Base-by-base conservation (phyloP, 2,113 vertebrate genomes). In the Boulengerochromis microlepis region DNA sequence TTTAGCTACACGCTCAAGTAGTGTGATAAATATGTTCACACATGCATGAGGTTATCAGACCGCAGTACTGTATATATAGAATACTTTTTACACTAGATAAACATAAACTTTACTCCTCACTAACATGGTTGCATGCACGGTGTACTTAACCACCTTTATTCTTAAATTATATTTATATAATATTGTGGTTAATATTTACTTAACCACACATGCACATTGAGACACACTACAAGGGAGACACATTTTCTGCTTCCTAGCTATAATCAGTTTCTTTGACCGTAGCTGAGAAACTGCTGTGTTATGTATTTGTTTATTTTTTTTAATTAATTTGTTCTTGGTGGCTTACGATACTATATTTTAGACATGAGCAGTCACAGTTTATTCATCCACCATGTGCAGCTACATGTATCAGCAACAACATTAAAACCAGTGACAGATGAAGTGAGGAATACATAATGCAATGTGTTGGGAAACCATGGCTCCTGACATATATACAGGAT, bases 21-120 rank as follows among this genome's bases (percentile, higher is more conserved):
- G 86, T 84, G 89, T 78, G 71, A 92, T 89, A 85, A 83, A 92
- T 29, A 85, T 64, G 84, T 78, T 86, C 24, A 85, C 83, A 91
- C 64, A 87, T 74, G n/a, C 86, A 82, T 24, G 5, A 61, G 24
- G 50, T 52, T 71, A 83, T 87, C 90, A 90, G 83, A 82, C 5
- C 11, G 86, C 82, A 22, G 10, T 40, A 74, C 10, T 16, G 31
- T 61, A 80, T 80, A 87, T 88, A 52, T 61, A 29, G 12, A 64
- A 57, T 80, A 59, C 35, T 80, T 87, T 66, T 91, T 74, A 81
- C 35, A 80, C 56, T 57, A 26, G 53, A 80, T 61, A 64, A 81
- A 89, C 7, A 64, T 18, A 78, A n/a, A 42, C 1, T 1, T 61
- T 85, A 15, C 54, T 81, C 19, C 64, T 26, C 50, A 31, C 26